These are phyloP conservation scores for Cotesia congregata DNA, from an alignment of 2,888 invertebrate genomes.

Conservation along the genomic window DNA sequence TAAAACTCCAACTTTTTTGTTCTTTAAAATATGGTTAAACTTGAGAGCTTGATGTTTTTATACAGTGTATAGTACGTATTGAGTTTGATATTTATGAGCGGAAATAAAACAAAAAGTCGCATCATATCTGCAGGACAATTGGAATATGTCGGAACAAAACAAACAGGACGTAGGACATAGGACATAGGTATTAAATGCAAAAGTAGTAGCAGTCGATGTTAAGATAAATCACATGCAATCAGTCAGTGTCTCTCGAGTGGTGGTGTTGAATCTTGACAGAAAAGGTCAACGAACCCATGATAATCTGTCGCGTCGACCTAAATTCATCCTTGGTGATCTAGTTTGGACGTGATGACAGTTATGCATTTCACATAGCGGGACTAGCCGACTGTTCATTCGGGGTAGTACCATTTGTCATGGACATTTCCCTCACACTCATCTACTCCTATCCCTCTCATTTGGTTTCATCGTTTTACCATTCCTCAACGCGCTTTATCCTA, in stretches of 20 bases:
- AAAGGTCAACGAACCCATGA: constrained; percentile 40
- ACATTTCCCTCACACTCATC: constrained; percentile 42
- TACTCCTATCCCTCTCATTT: constrained; percentile 26
- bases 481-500: constrained; percentile 34
- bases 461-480: constrained; percentile 37
- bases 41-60: neutral
- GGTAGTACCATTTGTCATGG: constrained; percentile 64
- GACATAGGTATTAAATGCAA: neutral
- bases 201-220: constrained; percentile 6
- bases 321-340: constrained; percentile 57
- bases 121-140: neutral
- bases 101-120: constrained; percentile 8
- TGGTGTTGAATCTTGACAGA: constrained; percentile 37
- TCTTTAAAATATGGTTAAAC: neutral
- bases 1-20: neutral
- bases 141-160: constrained; percentile 5
- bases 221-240: constrained; percentile 25
- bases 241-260: constrained; percentile 7
- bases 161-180: neutral
- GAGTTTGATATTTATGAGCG: constrained; percentile 1
- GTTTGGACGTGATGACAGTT: constrained; percentile 67
- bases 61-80: neutral
- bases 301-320: constrained; percentile 52
- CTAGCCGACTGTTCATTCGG: constrained; percentile 60
- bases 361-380: constrained; percentile 63